Percentiles rank a stretch among this genome's conserved stretches.
These are phyloP conservation scores for Cheilosia vulpina DNA, from an alignment of 2,888 invertebrate genomes.

Conservation along the genomic window DNA sequence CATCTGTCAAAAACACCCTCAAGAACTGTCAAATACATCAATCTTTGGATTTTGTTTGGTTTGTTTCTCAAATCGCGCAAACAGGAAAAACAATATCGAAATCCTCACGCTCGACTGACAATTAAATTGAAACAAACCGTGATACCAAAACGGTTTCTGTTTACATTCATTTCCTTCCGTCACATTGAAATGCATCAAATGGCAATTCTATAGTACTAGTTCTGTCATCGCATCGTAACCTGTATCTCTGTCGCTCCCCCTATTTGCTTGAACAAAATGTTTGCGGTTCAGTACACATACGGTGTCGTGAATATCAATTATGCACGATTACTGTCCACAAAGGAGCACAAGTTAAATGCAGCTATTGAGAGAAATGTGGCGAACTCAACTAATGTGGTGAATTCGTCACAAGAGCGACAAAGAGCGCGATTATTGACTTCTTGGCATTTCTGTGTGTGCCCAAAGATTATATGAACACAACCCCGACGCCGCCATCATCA, in stretches of 20 bases:
- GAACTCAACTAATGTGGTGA: constrained; percentile 12
- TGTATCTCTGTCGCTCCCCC: constrained; percentile 40
- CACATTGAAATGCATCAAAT: constrained; percentile 67
- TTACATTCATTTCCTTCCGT: constrained; percentile 67
- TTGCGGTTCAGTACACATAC: constrained; percentile 69
- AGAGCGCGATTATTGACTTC: constrained; percentile 16
- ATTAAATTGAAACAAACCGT: constrained; percentile 61
- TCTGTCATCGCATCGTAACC: constrained; percentile 54
- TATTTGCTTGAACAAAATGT: constrained; percentile 63
- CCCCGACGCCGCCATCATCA: background rate
- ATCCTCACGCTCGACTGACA: constrained; percentile 25
- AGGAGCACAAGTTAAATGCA: constrained; percentile 49
- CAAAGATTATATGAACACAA: constrained; percentile 20
- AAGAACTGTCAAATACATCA: constrained; percentile 6
- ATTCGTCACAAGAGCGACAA: background rate
- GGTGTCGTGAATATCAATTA: constrained; percentile 71
- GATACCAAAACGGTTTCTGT: constrained; percentile 57
- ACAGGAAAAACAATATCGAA: constrained; percentile 14
- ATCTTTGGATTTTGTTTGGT: constrained; percentile 1
- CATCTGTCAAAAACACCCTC: background rate
- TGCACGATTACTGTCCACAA: constrained; percentile 58
- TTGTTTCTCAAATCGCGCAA: background rate
- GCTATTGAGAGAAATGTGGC: constrained; percentile 12
- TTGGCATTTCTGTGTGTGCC: constrained; percentile 13
- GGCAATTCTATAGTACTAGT: constrained; percentile 38